Evolutionary conservation across 2,797 vertebrate species (phyloP), one percentile per base, ranked within the genome.

Genomic region (Thamnophis elegans): DNA sequence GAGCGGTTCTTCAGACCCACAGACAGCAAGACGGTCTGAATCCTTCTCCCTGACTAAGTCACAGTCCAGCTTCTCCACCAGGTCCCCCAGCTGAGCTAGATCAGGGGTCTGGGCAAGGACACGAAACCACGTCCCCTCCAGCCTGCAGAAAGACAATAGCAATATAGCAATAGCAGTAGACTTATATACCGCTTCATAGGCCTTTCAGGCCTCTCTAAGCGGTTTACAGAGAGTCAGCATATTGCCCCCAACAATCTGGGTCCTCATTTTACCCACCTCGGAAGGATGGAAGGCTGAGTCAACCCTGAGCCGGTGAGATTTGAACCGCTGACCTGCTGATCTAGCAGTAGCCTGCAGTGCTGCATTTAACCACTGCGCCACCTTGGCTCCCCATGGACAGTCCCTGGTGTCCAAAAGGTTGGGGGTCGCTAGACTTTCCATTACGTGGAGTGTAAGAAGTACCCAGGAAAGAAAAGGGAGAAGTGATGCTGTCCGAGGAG

Each of bases 401-500:
- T 65, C 28, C 62, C 13, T 14, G 28, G 28, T 65, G 28, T 14
- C 62, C 28, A 5, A 65, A 65, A 65, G 62, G 5, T 65, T 65
- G 62, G 28, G 28, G 59, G 25, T 60, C 1, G 28, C 26, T 32
- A 73, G 68, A 20, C 42, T 3, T 73, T 47, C 22, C 4, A 1
- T 0, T 1, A 9, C 2, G 2, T 0, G n/a, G n/a, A 68, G 16
- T 14, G 16, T 0, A 32, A 68, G 1, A 6, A 68, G 65, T 3
- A 32, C n/a, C n/a, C 5, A 68, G 14, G n/a, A 32, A 14, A 16
- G 5, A 6, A 68, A 32, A 32, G 65, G 65, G 13, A 13, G n/a
- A 6, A 32, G 65, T 16, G 65, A 68, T 8, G 5, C n/a, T 16
- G 1, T 68, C 62, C 16, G 62, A 32, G 13, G 62, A 12, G 13